Evolutionary conservation across 2,797 vertebrate species (phyloP), one percentile per base, ranked within the genome.

Genomic region (Cossypha dichroa): DNA sequence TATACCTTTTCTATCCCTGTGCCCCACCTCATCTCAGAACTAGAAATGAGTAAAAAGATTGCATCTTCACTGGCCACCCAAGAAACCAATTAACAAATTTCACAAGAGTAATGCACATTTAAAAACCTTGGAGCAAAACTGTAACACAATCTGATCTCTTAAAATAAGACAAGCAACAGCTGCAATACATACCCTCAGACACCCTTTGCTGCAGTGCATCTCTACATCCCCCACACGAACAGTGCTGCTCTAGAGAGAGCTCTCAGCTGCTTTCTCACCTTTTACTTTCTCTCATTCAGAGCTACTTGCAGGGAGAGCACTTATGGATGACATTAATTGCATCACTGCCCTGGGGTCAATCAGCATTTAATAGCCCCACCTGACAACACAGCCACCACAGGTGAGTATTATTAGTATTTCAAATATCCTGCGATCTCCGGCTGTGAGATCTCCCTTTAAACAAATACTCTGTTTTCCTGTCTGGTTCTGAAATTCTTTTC

Each of bases 301-400:
- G 8, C 13, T n/a, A 0, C 2, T 5, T 15, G 2, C 21, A 15
- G 4, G 4, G 3, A 45, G 4, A 72, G 9, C 17, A 40, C 11
- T 70, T 66, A n/a, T 59, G 28, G 64, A 54, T 22, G 43, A 1
- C 9, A 34, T 29, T 33, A 49, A 36, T 48, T 54, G 3, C 17
- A 41, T 26, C 31, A 59, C 17, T 46, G 20, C 28, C 25, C 28
- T 43, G 19, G 54, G 40, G 14, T 33, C 22, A 67, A 23, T 38
- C 40, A 74, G 67, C 16, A 28, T 67, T 82, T 68, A n/a, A 23
- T 10, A 59, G 25, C 15, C 21, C 11, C 56, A 81, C 15, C 6
- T 45, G 48, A 34, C 16, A 62, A 4, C 25, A 54, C 8, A 15
- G 38, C 48, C 34, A 23, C 3, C 41, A n/a, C 38, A 74, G 38